A percentile compares a stretch with the other conserved stretches of the same genome.
These are phyloP conservation scores for Bos indicus DNA, from an alignment of 2,113 vertebrate species.

Conservation along the genomic window DNA sequence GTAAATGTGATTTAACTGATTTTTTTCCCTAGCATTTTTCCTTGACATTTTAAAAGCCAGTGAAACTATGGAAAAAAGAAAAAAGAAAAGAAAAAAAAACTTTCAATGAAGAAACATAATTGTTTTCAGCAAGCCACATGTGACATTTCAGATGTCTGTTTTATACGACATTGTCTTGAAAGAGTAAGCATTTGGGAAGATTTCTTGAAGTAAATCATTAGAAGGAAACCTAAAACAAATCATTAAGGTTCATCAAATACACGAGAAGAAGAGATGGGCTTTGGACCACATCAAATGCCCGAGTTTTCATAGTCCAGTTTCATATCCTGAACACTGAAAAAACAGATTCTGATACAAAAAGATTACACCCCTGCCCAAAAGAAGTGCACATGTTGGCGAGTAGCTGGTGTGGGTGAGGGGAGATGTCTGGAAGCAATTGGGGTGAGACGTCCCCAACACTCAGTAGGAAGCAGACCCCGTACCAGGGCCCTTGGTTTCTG, in stretches of 20 bases:
- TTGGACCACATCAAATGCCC: conserved; percentile 46
- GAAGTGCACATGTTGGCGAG: background rate
- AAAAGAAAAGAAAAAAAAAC: conserved; percentile 30
- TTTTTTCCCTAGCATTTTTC: conserved; percentile 73
- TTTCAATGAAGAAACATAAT: conserved; percentile 36
- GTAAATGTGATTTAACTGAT: conserved; percentile 77
- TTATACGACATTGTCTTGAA: conserved; percentile 52
- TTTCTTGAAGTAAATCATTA: conserved; percentile 53
- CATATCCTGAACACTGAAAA: background rate
- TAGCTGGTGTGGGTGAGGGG: background rate
- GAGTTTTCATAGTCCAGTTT: background rate
- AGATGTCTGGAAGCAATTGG: conserved; percentile 50
- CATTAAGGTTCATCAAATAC: conserved; percentile 46
- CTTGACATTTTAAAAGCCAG: conserved; percentile 74
- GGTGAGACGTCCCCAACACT: background rate
- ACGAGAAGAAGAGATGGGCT: background rate
- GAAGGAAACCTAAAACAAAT: conserved; percentile 44
- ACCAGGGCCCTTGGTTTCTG: background rate
- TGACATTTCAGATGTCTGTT: conserved; percentile 43
- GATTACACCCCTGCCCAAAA: background rate
- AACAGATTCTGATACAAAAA: conserved; percentile 14
- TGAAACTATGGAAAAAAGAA: conserved; percentile 66
- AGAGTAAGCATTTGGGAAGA: background rate
- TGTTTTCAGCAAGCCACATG: conserved; percentile 72
- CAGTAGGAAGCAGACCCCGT: background rate